Conservation (phyloP, 2,113 vertebrate genomes). For the Gadus chalcogrammus region DNA sequence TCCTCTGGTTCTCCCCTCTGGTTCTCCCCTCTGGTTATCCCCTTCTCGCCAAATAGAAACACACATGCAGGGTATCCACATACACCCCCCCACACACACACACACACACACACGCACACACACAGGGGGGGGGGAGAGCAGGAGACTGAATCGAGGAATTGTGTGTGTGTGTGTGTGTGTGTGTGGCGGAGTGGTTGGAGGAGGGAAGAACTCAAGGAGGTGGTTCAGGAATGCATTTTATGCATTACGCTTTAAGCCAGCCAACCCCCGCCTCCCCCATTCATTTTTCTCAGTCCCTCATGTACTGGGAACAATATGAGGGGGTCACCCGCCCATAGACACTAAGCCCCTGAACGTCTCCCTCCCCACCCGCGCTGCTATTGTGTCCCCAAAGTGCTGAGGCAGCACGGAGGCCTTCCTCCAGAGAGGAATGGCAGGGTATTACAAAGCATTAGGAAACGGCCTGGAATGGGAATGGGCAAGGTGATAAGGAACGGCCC, state of each 20-base stretch:
- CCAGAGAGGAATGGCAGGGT: slow-evolving; percentile 37
- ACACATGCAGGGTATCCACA: too few species aligned
- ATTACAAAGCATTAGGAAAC: slow-evolving; percentile 58
- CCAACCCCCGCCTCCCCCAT: slow-evolving; percentile 39
- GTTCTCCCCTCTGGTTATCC: too few species aligned
- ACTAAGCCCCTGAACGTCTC: slow-evolving; percentile 50
- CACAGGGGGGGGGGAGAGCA: slow-evolving; percentile 4
- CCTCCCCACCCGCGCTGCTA: slow-evolving; percentile 46
- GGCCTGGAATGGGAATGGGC: slow-evolving; percentile 31
- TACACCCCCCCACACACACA: background rate
- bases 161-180: slow-evolving; percentile 11
- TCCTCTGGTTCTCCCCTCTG: too few species aligned
- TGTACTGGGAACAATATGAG: slow-evolving; percentile 59
- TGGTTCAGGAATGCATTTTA: slow-evolving; percentile 61
- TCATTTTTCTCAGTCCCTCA: slow-evolving; percentile 31
- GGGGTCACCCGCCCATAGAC: slow-evolving; percentile 61
- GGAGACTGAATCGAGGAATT: slow-evolving; percentile 33
- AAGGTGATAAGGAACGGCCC: slow-evolving; percentile 47
- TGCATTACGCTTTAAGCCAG: slow-evolving; percentile 53
- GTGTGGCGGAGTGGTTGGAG: slow-evolving; percentile 4
- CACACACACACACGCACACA: background rate
- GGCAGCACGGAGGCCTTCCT: slow-evolving; percentile 49
- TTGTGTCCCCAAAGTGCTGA: slow-evolving; percentile 58
- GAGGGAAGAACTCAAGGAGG: slow-evolving; percentile 16
- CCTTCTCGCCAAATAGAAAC: too few species aligned